These are phyloP conservation scores for Rhabdornis inornatus DNA, from an alignment of 2,113 vertebrate genomes.

Conservation along the genomic window DNA sequence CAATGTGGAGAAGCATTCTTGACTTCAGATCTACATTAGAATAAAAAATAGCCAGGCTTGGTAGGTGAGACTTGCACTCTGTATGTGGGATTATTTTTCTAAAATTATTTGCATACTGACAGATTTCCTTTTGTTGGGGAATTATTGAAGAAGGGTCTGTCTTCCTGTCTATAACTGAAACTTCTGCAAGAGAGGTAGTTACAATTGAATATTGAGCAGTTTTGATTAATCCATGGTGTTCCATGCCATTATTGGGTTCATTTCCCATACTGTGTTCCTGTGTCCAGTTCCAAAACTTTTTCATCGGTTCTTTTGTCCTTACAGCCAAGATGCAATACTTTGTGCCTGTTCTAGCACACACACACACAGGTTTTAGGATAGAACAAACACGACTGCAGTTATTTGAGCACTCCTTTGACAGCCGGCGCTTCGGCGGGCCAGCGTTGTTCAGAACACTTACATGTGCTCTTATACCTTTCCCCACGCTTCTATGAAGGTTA, in stretches of 20 bases:
- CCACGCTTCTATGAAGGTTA: neutral
- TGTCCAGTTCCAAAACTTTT: neutral
- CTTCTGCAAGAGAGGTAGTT: neutral
- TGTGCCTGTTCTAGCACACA: neutral
- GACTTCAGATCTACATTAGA: neutral
- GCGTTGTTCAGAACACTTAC: neutral
- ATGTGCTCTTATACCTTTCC: neutral
- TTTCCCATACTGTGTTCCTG: neutral
- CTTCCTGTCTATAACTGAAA: neutral
- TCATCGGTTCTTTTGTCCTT: neutral
- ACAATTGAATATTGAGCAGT: neutral
- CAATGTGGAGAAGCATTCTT: neutral
- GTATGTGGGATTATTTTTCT: neutral
- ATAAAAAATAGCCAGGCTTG: neutral
- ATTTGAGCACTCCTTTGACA: neutral
- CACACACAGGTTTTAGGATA: neutral
- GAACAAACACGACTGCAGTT: neutral
- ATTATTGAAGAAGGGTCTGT: neutral
- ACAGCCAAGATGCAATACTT: neutral
- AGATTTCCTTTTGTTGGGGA: neutral
- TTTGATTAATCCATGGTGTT: neutral
- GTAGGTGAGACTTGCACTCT: neutral
- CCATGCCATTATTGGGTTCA: rapidly evolving
- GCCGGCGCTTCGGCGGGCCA: neutral
- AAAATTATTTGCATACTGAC: neutral